Evolutionary conservation across 1,140 invertebrate species (phyloP).

Genomic region (Drosophila melanica): DNA sequence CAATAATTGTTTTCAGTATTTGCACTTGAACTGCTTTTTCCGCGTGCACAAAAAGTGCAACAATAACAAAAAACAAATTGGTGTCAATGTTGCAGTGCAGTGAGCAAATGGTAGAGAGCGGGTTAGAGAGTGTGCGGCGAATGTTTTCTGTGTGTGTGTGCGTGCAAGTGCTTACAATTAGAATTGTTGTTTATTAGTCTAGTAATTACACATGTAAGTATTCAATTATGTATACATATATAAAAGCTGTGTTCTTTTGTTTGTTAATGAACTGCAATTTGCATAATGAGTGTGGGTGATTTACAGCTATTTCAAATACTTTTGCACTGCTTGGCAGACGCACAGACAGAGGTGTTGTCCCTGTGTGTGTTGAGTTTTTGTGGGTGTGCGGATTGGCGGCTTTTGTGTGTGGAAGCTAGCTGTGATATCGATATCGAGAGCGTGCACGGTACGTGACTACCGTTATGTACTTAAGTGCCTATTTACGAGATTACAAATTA

Average conservation of each 20-base stretch:
- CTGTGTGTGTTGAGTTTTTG: neutral
- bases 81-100: conserved; percentile 45
- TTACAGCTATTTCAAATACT: conserved; percentile 51
- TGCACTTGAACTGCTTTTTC: conserved; percentile 58
- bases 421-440: conserved; percentile 45
- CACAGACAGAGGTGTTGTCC: conserved; percentile 8
- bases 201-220: conserved; percentile 49
- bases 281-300: conserved; percentile 44
- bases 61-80: conserved; percentile 34
- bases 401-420: conserved; percentile 24
- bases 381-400: conserved; percentile 36
- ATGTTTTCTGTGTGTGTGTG: conserved; percentile 9
- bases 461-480: conserved; percentile 78
- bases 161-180: conserved; percentile 42
- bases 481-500: conserved; percentile 77
- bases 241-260: conserved; percentile 37
- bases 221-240: conserved; percentile 40
- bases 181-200: conserved; percentile 50
- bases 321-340: conserved; percentile 47
- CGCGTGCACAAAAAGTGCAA: conserved; percentile 17
- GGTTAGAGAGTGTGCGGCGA: conserved; percentile 4
- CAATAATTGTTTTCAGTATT: conserved; percentile 38
- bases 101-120: conserved; percentile 8
- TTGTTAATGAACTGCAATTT: conserved; percentile 56
- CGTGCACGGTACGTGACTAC: conserved; percentile 68